Base-by-base conservation (phyloP, 2,113 vertebrate species). In the Dryoscopus gambensis region DNA sequence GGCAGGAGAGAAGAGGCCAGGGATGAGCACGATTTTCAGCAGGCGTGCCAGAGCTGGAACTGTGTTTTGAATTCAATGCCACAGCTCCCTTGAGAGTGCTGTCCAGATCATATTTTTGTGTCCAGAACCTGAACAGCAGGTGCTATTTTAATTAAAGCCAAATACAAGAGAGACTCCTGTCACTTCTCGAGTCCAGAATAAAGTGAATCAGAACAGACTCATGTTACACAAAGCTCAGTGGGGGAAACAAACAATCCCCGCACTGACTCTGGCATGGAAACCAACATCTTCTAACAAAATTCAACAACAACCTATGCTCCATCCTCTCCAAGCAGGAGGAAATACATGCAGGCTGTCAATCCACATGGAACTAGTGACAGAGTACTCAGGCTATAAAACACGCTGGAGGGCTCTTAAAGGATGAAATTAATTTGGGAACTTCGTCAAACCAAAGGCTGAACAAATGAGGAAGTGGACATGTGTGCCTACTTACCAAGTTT, bases 401-500 rank as follows among this genome's bases (percentile, higher is more conserved):
- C 2, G 6, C 49, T 12, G 5, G 40, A 30, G 22, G 6, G 57
- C 50, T 91, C 57, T 67, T 42, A 30, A 42, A 60, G 24, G 39
- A 76, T 11, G 2, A 87, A 75, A 65, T 67, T 50, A 56, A 50
- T 64, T 42, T 65, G n/a, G 49, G 40, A 92, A 79, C 33, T n/a
- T 42, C 30, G 50, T 15, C 57, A 87, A 94, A 60, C 16, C 71
- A 79, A 82, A 77, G 65, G 28, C 9, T 84, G 84, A 62, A 56
- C 5, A 12, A 92, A 79, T 16, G 37, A 86, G 64, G 69, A 93
- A 90, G 40, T 4, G 42, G 57, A 60, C 4, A 11, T 5, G 6
- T 5, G 2, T 4, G 23, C 18, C 69, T 87, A 97, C 98, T 24
- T 98, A 99, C 99, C 99, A 4, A 99, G 98, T 91, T 99, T 99